Percentiles rank a stretch among this genome's conserved stretches.
These are phyloP conservation scores for Bujurquina vittata DNA, from an alignment of 2,113 vertebrate species.

Conservation along the genomic window DNA sequence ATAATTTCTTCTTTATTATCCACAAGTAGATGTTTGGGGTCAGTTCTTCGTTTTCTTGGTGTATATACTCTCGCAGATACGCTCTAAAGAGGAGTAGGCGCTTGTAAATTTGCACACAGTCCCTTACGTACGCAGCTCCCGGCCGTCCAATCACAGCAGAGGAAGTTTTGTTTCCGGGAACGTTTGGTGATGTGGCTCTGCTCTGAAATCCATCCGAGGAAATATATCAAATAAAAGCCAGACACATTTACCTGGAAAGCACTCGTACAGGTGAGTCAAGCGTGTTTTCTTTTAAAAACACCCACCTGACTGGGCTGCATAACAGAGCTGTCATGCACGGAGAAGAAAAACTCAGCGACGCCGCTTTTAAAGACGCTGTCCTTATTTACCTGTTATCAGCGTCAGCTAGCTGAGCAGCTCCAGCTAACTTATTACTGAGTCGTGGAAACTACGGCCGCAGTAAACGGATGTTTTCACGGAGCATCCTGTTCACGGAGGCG, in stretches of 20 bases:
- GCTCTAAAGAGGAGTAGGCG: conserved; percentile 12
- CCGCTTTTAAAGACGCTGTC: conserved; percentile 35
- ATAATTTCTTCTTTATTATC: background rate
- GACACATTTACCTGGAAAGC: conserved; percentile 45
- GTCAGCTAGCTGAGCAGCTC: conserved; percentile 40
- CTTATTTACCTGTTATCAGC: conserved; percentile 40
- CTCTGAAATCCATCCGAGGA: conserved; percentile 74
- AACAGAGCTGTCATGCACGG: background rate
- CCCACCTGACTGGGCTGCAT: background rate
- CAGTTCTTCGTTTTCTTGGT: background rate
- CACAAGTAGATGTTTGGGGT: background rate
- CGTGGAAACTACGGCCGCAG: conserved; percentile 17
- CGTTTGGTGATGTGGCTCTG: conserved; percentile 85
- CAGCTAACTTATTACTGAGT: conserved; percentile 50
- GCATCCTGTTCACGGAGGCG: background rate
- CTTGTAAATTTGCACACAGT: conserved; percentile 41
- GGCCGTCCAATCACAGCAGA: conserved; percentile 73
- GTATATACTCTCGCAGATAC: background rate
- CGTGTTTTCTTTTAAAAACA: background rate
- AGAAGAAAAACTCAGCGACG: background rate
- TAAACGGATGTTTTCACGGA: conserved; percentile 5
- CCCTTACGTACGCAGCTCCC: conserved; percentile 54
- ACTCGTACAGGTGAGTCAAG: conserved; percentile 70
- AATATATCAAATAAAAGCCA: conserved; percentile 65
- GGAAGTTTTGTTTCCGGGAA: conserved; percentile 80